Conservation (phyloP, 2,797 vertebrate genomes). For the Darevskia nairensis region DNA sequence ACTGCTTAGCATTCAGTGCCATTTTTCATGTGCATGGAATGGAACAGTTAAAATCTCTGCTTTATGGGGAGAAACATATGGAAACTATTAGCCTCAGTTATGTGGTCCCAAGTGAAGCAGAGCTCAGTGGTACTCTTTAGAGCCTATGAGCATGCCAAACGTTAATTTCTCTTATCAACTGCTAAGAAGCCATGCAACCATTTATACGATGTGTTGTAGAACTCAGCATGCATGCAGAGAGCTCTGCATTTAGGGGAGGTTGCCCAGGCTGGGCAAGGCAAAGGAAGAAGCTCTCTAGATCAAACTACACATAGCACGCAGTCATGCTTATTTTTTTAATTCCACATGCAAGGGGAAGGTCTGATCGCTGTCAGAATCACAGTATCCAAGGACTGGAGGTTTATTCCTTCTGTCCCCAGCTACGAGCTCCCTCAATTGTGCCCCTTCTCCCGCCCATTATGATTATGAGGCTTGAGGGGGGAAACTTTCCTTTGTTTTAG, state of each 20-base stretch:
- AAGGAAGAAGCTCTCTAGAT: background rate
- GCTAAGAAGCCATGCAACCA: background rate
- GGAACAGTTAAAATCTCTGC: background rate
- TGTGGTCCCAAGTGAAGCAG: background rate
- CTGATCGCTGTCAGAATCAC: no score
- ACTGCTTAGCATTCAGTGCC: background rate
- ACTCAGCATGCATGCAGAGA: background rate
- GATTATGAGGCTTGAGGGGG: no score
- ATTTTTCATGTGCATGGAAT: background rate
- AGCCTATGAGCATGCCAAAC: background rate
- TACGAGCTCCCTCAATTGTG: no score
- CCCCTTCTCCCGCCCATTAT: no score
- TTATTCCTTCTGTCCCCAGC: no score
- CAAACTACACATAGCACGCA: no score
- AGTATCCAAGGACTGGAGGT: no score
- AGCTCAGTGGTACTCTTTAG: background rate
- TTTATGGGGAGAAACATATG: constrained; percentile 11
- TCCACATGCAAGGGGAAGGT: no score
- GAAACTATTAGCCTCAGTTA: constrained; percentile 17
- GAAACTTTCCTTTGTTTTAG: no score
- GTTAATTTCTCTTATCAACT: constrained; percentile 15
- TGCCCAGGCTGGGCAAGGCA: background rate
- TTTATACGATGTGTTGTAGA: background rate
- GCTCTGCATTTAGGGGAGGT: background rate
- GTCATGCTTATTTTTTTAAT: no score